Evolutionary conservation across 2,888 invertebrate species (phyloP).

Genomic region (Scelioninae gen. 2): DNA sequence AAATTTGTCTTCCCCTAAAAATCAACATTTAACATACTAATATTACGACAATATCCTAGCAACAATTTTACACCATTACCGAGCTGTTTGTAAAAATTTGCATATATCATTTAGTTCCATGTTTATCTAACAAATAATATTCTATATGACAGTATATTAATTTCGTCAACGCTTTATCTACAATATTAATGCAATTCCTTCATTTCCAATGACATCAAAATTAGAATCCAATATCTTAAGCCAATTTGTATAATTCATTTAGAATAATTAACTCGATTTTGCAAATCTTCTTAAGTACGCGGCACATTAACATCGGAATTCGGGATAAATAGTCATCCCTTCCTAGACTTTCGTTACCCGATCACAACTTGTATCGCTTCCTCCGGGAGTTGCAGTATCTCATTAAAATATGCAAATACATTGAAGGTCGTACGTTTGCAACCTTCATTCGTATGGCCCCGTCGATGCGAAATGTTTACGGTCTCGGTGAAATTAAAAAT

Average conservation of each 20-base stretch:
- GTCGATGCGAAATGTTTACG: constrained; percentile 73
- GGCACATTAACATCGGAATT: constrained; percentile 71
- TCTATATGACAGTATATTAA: too few relatives aligned
- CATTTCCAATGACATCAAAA: neutral
- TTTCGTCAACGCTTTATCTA: too few relatives aligned
- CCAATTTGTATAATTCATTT: constrained; percentile 22
- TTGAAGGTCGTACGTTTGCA: constrained; percentile 64
- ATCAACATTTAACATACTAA: too few relatives aligned
- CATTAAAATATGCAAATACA: constrained; percentile 75
- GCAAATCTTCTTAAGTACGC: constrained; percentile 47
- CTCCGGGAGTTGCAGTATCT: constrained; percentile 67
- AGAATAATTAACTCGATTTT: constrained; percentile 29
- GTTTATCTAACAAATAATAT: too few relatives aligned
- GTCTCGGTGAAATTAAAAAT: constrained; percentile 74
- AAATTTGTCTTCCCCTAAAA: too few relatives aligned
- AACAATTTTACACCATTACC: too few relatives aligned
- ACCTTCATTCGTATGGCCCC: constrained; percentile 56
- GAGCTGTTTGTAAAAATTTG: too few relatives aligned
- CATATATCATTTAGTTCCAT: too few relatives aligned
- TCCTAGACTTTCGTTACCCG: constrained; percentile 60
- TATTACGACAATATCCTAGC: too few relatives aligned
- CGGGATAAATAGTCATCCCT: constrained; percentile 54
- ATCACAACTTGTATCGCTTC: constrained; percentile 63
- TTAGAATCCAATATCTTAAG: constrained; percentile 1
- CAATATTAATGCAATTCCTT: too few relatives aligned